Evolutionary conservation across 2,797 vertebrate species (phyloP).

Genomic region (Platyrinchus mystaceus): DNA sequence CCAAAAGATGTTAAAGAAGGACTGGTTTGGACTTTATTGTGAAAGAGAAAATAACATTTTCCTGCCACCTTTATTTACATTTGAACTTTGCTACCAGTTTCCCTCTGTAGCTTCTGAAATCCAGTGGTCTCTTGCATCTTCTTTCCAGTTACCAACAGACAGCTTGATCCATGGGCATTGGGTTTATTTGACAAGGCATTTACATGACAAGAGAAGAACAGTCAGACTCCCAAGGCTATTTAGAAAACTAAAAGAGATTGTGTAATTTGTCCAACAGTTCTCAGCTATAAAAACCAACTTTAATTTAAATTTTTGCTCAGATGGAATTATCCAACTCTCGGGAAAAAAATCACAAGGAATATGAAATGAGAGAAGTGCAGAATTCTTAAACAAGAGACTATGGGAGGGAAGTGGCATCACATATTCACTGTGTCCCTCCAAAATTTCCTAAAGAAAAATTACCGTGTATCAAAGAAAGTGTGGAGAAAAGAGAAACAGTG

Average conservation of each 20-base stretch:
- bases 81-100: conserved; percentile 14
- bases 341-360: background rate
- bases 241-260: background rate
- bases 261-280: background rate
- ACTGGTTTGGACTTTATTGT: conserved; percentile 2
- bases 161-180: background rate
- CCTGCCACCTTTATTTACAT: conserved; percentile 14
- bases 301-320: background rate
- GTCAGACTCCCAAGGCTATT: background rate
- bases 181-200: background rate
- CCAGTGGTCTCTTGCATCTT: background rate
- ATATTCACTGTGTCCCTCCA: background rate
- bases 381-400: background rate
- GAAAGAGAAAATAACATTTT: conserved; percentile 14
- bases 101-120: conserved; percentile 10
- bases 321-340: background rate
- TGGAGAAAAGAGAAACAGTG: conserved; percentile 4
- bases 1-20: background rate
- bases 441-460: background rate
- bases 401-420: background rate
- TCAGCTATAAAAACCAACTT: background rate
- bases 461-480: background rate
- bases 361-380: background rate
- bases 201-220: background rate
- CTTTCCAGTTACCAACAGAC: background rate